A percentile compares a stretch with the other conserved stretches of the same genome.
These are phyloP conservation scores for Morphnarchus princeps DNA, from an alignment of 2,113 vertebrate genomes.

Conservation along the genomic window DNA sequence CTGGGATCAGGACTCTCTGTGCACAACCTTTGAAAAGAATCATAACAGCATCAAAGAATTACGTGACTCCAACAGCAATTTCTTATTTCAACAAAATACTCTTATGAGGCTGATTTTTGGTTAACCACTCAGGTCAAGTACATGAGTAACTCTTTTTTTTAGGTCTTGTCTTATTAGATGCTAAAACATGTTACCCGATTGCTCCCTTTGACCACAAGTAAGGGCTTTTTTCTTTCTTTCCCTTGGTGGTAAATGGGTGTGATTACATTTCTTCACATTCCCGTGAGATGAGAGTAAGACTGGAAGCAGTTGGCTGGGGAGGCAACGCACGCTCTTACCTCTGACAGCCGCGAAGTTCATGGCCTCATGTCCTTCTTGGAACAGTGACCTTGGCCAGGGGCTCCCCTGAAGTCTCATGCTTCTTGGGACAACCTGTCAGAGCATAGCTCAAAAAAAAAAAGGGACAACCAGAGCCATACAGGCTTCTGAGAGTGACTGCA, in stretches of 20 bases:
- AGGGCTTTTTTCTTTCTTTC: not conserved
- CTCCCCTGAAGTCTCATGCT: not conserved
- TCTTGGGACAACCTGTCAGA: not conserved
- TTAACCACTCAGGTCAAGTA: not conserved
- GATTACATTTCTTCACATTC: not conserved
- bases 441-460: not conserved
- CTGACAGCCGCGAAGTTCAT: fast-evolving
- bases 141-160: not conserved
- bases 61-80: not conserved
- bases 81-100: not conserved
- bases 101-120: not conserved
- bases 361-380: fast-evolving
- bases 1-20: not conserved
- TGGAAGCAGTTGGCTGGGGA: not conserved
- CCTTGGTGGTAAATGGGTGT: not conserved
- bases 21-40: not conserved
- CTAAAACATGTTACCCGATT: not conserved
- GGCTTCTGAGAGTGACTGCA: not conserved
- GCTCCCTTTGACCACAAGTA: not conserved
- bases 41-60: not conserved
- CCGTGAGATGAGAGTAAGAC: not conserved
- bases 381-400: not conserved
- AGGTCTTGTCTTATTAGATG: not conserved
- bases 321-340: not conserved
- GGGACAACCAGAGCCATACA: not conserved